Conservation (phyloP, 2,113 vertebrate genomes). For the Girardinichthys multiradiatus region DNA sequence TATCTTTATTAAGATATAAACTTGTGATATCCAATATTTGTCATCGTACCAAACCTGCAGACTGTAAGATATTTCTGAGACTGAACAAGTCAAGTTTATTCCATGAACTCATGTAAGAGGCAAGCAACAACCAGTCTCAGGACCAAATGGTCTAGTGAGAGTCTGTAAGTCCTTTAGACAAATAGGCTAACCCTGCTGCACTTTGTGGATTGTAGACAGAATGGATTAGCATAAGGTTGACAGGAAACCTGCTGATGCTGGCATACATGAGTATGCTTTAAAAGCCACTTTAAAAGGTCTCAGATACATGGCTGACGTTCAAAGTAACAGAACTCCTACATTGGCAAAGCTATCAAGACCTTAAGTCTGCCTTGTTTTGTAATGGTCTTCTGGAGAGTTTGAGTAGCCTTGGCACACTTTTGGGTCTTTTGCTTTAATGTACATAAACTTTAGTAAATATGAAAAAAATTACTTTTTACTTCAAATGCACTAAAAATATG, state of each 20-base stretch:
- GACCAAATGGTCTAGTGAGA: conserved; percentile 45
- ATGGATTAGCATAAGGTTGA: conserved; percentile 36
- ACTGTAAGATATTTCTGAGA: neutral
- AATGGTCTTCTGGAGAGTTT: neutral
- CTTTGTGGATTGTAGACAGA: conserved; percentile 26
- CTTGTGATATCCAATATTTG: neutral
- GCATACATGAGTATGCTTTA: neutral
- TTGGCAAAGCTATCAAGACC: neutral
- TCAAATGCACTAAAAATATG: neutral
- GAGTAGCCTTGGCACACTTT: neutral
- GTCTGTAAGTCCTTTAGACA: conserved; percentile 48
- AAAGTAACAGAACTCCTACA: neutral
- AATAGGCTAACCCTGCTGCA: conserved; percentile 44
- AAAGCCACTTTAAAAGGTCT: neutral
- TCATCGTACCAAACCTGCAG: too few relatives aligned
- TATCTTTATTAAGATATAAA: neutral
- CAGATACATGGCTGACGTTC: neutral
- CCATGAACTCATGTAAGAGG: neutral
- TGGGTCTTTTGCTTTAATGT: neutral
- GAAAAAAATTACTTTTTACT: neutral
- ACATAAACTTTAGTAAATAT: neutral
- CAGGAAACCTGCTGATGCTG: conserved; percentile 25
- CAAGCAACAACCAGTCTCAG: conserved; percentile 9
- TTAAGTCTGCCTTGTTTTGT: neutral
- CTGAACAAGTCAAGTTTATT: neutral